A percentile compares a stretch with the other conserved stretches of the same genome.
These are phyloP conservation scores for Papilio aristodemus DNA, from an alignment of 1,140 invertebrate genomes.

Conservation along the genomic window DNA sequence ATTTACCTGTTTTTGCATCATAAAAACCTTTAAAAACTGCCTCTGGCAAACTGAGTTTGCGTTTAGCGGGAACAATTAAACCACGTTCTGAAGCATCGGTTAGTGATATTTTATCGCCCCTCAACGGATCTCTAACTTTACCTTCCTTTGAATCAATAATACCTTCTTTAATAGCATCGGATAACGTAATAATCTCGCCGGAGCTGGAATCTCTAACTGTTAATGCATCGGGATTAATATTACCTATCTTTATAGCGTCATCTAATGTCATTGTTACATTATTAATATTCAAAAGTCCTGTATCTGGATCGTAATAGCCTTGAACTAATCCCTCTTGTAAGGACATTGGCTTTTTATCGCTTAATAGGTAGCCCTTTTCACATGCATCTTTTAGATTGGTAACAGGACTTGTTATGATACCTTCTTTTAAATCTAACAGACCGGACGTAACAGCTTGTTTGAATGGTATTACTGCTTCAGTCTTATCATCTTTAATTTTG, in stretches of 20 bases:
- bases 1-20: conserved; percentile 86
- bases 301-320: conserved; percentile 89
- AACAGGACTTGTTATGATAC: conserved; percentile 85
- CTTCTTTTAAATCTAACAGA: conserved; percentile 86
- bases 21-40: conserved; percentile 93
- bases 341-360: conserved; percentile 88
- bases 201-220: conserved; percentile 90
- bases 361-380: conserved; percentile 89
- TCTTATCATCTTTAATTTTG: conserved; percentile 87
- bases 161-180: conserved; percentile 89
- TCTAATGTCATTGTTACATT: conserved; percentile 87
- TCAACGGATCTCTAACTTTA: conserved; percentile 87
- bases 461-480: conserved; percentile 84
- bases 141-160: conserved; percentile 91
- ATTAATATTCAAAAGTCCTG: conserved; percentile 88
- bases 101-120: conserved; percentile 87
- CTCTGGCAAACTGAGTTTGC: conserved; percentile 91
- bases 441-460: conserved; percentile 85
- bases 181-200: conserved; percentile 88
- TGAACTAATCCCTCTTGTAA: conserved; percentile 92
- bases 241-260: conserved; percentile 88
- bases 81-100: conserved; percentile 90
- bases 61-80: conserved; percentile 89
- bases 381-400: conserved; percentile 88
- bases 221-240: conserved; percentile 89